Base-by-base conservation (phyloP, 1,140 invertebrate genomes). In the Hylaeus volcanicus region DNA sequence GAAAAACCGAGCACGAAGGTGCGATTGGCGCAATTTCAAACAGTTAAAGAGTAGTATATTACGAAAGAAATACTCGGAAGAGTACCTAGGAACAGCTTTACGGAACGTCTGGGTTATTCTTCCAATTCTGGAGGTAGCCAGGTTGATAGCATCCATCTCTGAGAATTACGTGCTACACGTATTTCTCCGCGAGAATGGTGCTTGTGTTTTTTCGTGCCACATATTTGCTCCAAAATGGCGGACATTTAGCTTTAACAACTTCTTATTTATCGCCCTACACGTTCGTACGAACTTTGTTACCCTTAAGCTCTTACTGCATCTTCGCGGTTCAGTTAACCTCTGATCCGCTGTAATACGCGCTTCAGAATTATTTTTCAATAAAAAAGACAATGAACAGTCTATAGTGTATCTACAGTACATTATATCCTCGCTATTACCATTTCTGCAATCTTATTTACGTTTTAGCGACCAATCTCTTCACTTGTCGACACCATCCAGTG, bases 131-230 rank as follows among this genome's bases (percentile, higher is more conserved):
- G 8, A 12, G n/a, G 45, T 26, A 1, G 11, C 45, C 45, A 12
- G n/a, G 45, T 8, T n/a, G 65, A 68, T 68, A 68, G n/a, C 26
- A 68, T 68, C n/a, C 65, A 68, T 68, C 65, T 51, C 45, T 8
- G n/a, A 68, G 65, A 68, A 26, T 68, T 51, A 68, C 65, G 65
- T 15, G n/a, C n/a, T 5, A 37, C 65, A 9, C 65, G 65, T 68
- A 68, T 68, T 68, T 68, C 65, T 51, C n/a, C 45, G 45, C n/a
- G 65, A 68, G 26, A 68, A 68, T 12, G 45, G n/a, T n/a, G 65
- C 43, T 53, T 4, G n/a, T n/a, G 65, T 45, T 68, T 51, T 51
- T 65, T 15, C 43, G 43, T 26, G 51, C 48, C 65, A 51, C 65
- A n/a, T 68, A 68, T 37, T 68, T 26, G 45, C 65, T 5, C 65